These are phyloP conservation scores for Oreochromis tanganicae DNA, from an alignment of 2,113 vertebrate species.

Conservation along the genomic window DNA sequence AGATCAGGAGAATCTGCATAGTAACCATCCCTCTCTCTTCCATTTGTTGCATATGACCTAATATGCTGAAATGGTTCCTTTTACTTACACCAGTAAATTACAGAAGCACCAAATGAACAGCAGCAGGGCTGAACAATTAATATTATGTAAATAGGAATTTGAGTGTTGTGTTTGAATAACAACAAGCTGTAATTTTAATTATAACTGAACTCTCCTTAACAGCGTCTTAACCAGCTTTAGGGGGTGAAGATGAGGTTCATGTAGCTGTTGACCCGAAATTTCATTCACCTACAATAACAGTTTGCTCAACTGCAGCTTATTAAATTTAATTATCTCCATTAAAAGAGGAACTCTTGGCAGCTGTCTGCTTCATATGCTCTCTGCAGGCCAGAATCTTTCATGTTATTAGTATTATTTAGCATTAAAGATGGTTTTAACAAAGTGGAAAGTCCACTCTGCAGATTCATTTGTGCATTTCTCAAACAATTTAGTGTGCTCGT, in stretches of 20 bases:
- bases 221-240: not conserved
- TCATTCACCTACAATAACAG: not conserved
- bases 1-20: constrained; percentile 71
- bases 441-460: not conserved
- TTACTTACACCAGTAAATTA: not conserved
- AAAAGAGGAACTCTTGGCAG: not conserved
- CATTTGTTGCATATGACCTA: constrained; percentile 51
- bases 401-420: not conserved
- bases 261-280: not conserved
- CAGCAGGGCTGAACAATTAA: not conserved
- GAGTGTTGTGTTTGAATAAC: not conserved
- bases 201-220: not conserved
- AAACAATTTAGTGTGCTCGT: rapidly evolving
- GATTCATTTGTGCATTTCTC: not conserved
- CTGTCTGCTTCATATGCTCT: not conserved
- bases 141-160: not conserved
- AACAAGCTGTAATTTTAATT: not conserved
- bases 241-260: not conserved
- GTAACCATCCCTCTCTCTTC: constrained; percentile 71
- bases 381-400: not conserved
- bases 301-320: not conserved
- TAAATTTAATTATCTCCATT: not conserved
- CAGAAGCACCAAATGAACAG: not conserved
- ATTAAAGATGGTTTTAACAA: not conserved
- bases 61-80: constrained; percentile 60